A percentile compares a stretch with the other conserved stretches of the same genome.
These are phyloP conservation scores for Oncopeltus fasciatus DNA, from an alignment of 1,140 invertebrate species.

Conservation along the genomic window DNA sequence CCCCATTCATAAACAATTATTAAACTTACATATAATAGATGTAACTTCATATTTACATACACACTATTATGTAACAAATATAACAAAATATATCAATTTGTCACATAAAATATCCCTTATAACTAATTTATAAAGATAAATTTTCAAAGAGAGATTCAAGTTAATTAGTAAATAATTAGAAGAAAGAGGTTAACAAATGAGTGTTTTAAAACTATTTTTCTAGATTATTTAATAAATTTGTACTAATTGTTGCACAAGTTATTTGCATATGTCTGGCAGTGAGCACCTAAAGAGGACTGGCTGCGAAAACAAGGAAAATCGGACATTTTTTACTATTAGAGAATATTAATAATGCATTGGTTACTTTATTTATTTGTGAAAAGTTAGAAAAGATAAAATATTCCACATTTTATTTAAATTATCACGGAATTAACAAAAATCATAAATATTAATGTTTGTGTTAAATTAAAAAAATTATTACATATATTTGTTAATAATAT, in stretches of 20 bases:
- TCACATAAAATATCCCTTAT: not conserved
- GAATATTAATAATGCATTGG: no score
- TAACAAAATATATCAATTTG: not conserved
- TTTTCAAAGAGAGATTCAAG: conserved; percentile 4
- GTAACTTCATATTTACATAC: not conserved
- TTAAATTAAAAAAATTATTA: no score
- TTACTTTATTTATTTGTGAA: no score
- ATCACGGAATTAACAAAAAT: no score
- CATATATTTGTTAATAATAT: no score
- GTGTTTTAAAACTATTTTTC: not conserved
- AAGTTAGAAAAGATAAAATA: no score
- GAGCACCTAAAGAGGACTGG: not conserved
- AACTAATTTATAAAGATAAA: conserved; percentile 11
- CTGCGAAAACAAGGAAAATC: no score
- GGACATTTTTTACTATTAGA: no score
- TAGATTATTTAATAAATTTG: not conserved
- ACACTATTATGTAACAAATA: not conserved
- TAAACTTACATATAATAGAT: conserved; percentile 7
- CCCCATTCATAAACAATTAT: conserved; percentile 4
- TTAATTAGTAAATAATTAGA: not conserved
- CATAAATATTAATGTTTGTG: no score
- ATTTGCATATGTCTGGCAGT: not conserved
- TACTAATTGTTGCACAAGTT: not conserved
- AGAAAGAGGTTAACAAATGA: not conserved
- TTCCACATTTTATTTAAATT: no score